Base-by-base conservation (phyloP, 2,113 vertebrate genomes). In the Dicentrarchus labrax region DNA sequence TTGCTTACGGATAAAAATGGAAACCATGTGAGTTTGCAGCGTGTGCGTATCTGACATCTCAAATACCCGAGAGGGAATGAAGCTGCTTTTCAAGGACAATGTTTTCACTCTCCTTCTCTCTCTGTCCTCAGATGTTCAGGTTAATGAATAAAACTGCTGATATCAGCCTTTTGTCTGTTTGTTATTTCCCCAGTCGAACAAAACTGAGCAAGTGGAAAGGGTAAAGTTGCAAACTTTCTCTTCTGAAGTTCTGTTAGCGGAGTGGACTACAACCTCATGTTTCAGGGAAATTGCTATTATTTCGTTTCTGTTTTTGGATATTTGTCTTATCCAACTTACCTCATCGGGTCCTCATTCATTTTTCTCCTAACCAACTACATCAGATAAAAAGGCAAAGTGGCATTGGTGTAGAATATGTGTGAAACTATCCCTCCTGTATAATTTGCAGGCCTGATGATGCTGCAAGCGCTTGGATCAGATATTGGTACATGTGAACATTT, bases 401-500 rank as follows among this genome's bases (percentile, higher is more conserved):
- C 83, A 53, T 56, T 86, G 61, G 45, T 16, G n/a, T 75, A 83
- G 71, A 85, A 81, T 77, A 84, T 88, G 74, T 61, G 74, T 61
- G 88, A 78, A 91, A 83, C n/a, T 50, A 71, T 89, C 85, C 76
- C 66, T 65, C 50, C 67, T 85, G 80, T 82, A 80, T 90, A 84
- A 90, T 89, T 76, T 92, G 69, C 78, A 60, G 56, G 60, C 76
- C 86, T 82, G 78, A 80, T 83, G 56, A 80, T 71, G 86, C 83
- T 88, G 60, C 39, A 16, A 86, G 84, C 54, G 22, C 60, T 88
- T 85, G 71, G 83, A 89, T 86, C 86, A 91, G 84, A 90, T 90
- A 80, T 83, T 74, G 61, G 67, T 90, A 78, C 89, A 92, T 86
- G 89, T 22, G 45, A 91, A 85, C 77, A 75, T 90, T 84, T 88